Evolutionary conservation across 2,113 vertebrate species (phyloP).

Genomic region (Phrynocephalus versicolor): DNA sequence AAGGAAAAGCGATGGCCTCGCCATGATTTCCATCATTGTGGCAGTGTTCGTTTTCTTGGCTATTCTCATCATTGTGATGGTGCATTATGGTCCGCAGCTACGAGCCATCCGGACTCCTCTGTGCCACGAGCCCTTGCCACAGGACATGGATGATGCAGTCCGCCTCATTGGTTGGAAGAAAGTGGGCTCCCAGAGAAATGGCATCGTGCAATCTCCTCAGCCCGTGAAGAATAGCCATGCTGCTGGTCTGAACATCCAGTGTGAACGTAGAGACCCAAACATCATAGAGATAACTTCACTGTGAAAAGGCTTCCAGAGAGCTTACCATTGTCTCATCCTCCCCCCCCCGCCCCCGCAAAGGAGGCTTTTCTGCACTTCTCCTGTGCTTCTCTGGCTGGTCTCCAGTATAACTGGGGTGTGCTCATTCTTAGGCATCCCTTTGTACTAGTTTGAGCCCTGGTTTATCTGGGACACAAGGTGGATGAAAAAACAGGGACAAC

Average conservation of each 20-base stretch:
- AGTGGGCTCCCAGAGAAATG: slow-evolving; percentile 44
- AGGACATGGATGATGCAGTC: slow-evolving; percentile 51
- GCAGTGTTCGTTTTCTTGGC: slow-evolving; percentile 71
- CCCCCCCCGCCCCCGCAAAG: no score
- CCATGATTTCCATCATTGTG: slow-evolving; percentile 55
- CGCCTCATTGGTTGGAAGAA: slow-evolving; percentile 64
- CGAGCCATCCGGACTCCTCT: slow-evolving; percentile 64
- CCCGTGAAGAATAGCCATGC: rapidly evolving
- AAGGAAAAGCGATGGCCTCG: slow-evolving; percentile 56
- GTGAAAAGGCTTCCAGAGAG: slow-evolving; percentile 35
- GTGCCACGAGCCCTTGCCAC: slow-evolving; percentile 49
- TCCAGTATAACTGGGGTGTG: not conserved
- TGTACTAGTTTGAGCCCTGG: rapidly evolving
- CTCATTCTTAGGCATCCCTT: rapidly evolving
- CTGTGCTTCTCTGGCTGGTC: not conserved
- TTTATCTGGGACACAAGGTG: not conserved
- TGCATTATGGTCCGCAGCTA: slow-evolving; percentile 68
- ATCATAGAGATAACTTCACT: slow-evolving; percentile 72
- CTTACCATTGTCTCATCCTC: not conserved
- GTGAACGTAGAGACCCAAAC: not conserved
- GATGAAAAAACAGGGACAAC: not conserved
- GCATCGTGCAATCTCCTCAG: not conserved
- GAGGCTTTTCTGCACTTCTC: no score
- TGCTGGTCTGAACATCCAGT: not conserved
- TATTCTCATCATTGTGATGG: slow-evolving; percentile 65